Evolutionary conservation across 2,888 invertebrate species (phyloP).

Genomic region (Sialis fuliginosa): DNA sequence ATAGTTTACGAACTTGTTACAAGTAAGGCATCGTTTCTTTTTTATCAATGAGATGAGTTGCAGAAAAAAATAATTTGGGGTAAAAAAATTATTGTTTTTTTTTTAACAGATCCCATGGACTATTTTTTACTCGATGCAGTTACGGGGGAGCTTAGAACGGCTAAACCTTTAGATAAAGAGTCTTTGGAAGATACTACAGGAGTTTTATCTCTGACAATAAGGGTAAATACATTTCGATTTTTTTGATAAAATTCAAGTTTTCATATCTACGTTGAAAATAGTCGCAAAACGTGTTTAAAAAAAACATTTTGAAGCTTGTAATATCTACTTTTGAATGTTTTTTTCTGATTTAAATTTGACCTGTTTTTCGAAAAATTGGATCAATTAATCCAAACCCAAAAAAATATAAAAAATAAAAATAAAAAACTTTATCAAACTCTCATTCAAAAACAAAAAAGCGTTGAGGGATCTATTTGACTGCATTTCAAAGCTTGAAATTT

Average conservation of each 20-base stretch:
- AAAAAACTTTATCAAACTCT: too few species aligned
- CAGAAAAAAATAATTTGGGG: too few species aligned
- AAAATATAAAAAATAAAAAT: too few species aligned
- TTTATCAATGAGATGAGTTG: background rate
- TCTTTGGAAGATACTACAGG: slow-evolving; percentile 63
- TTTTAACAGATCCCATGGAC: slow-evolving; percentile 59
- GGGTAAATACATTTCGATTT: slow-evolving; percentile 27
- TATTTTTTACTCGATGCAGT: slow-evolving; percentile 66
- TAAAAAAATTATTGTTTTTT: too few species aligned
- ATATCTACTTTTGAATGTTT: too few species aligned
- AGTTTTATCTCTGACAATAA: slow-evolving; percentile 55
- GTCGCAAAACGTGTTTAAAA: background rate
- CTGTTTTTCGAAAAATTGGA: too few species aligned
- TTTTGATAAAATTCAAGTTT: background rate
- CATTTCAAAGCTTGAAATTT: too few species aligned
- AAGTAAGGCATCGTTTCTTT: slow-evolving; percentile 36
- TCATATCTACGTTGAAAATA: background rate
- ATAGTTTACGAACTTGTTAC: slow-evolving; percentile 62
- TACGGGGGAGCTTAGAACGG: slow-evolving; percentile 67
- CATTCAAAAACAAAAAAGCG: too few species aligned
- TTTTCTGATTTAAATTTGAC: too few species aligned
- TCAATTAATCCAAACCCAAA: too few species aligned
- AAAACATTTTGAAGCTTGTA: background rate
- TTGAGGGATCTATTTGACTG: too few species aligned
- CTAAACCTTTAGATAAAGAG: slow-evolving; percentile 71